phyloP scores from a whole-genome alignment of 2,113 vertebrate species.

The Sclerurus mexicanus region DNA sequence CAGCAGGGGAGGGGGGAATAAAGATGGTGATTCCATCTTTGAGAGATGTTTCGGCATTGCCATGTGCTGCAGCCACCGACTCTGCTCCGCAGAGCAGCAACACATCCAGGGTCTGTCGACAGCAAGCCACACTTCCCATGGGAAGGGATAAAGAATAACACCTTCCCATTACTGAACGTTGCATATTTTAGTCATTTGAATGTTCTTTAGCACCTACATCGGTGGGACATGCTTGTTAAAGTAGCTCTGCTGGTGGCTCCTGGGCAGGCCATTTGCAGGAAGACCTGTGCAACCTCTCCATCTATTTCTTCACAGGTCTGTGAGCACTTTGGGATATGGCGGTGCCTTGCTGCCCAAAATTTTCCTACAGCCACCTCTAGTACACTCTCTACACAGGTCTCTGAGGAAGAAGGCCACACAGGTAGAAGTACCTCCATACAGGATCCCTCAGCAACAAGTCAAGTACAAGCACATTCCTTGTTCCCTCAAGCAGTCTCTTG shows the following conservation, averaged over 20 bases:
- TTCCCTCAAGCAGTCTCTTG: neutral
- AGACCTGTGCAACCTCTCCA: neutral
- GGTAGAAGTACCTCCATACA: neutral
- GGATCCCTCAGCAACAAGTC: neutral
- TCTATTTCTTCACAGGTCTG: neutral
- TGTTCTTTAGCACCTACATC: rapidly evolving
- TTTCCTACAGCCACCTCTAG: neutral
- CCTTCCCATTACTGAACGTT: neutral
- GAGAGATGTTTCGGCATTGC: neutral
- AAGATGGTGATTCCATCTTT: neutral
- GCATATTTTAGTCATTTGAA: neutral
- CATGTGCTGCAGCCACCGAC: neutral
- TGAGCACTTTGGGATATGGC: neutral
- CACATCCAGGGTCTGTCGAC: neutral
- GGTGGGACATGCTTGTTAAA: neutral
- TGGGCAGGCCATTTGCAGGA: neutral
- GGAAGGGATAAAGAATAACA: neutral
- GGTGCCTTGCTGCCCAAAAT: neutral
- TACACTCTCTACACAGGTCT: neutral
- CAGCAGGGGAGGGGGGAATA: neutral
- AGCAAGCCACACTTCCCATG: neutral
- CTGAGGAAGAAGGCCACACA: neutral
- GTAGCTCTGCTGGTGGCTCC: neutral
- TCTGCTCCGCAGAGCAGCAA: neutral
- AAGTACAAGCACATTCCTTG: neutral